phyloP scores from a whole-genome alignment of 2,113 vertebrate species.

The Bagarius yarrelli region DNA sequence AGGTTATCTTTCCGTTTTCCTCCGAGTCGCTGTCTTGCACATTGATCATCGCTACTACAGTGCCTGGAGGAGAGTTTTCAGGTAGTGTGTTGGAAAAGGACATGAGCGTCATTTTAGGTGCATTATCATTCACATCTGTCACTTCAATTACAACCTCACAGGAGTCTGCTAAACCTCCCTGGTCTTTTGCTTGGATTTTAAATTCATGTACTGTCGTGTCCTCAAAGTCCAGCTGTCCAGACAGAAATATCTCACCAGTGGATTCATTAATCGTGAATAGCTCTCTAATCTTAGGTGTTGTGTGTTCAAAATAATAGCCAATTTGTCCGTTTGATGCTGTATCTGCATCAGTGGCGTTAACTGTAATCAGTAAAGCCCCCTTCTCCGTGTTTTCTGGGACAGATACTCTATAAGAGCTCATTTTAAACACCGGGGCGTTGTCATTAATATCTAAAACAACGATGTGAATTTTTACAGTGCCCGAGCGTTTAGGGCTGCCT shows the following conservation, averaged over 20 bases:
- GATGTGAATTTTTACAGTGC: conserved; percentile 58
- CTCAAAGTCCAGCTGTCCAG: conserved; percentile 68
- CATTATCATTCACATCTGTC: conserved; percentile 71
- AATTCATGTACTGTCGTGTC: conserved; percentile 63
- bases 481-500: conserved; percentile 58
- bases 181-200: conserved; percentile 66
- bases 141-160: conserved; percentile 68
- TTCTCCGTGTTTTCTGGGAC: conserved; percentile 62
- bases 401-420: conserved; percentile 47
- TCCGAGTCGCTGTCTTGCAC: conserved; percentile 59
- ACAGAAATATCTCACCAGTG: conserved; percentile 62
- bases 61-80: conserved; percentile 52
- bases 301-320: conserved; percentile 52
- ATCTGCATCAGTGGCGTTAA: conserved; percentile 70
- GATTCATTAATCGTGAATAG: conserved; percentile 62
- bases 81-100: conserved; percentile 55
- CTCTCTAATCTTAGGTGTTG: conserved; percentile 43
- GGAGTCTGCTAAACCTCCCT: conserved; percentile 64
- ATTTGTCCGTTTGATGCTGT: conserved; percentile 59
- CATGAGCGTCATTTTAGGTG: conserved; percentile 58
- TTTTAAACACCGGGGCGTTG: conserved; percentile 54
- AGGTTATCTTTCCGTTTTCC: conserved; percentile 55
- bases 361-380: conserved; percentile 55
- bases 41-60: conserved; percentile 56
- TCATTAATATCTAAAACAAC: conserved; percentile 70